Percentiles rank a stretch among this genome's conserved stretches.
These are phyloP conservation scores for Ranitomeya imitator DNA, from an alignment of 2,113 vertebrate genomes.

Conservation along the genomic window DNA sequence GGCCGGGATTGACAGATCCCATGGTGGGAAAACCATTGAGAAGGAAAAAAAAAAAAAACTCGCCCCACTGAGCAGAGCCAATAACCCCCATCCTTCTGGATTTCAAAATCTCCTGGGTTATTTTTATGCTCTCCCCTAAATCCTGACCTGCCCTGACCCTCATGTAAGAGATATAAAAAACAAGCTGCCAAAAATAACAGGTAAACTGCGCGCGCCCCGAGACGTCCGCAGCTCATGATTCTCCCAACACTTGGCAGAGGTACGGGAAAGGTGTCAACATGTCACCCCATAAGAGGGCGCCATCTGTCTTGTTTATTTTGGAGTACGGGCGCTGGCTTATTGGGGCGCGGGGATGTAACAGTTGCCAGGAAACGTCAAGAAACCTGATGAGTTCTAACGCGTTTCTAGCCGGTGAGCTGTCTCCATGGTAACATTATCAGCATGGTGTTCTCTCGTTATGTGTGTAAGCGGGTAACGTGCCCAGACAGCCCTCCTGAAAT, in stretches of 20 bases:
- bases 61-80: not conserved
- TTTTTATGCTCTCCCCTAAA: too few species aligned
- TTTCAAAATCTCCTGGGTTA: not conserved
- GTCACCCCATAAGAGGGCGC: not conserved
- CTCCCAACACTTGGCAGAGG: slow-evolving; percentile 6
- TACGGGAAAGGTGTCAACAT: not conserved
- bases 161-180: not conserved
- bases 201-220: not conserved
- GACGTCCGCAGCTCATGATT: not conserved
- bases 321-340: not conserved
- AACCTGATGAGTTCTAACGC: not conserved
- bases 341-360: not conserved
- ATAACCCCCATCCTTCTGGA: not conserved
- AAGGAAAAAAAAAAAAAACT: not conserved
- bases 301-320: slow-evolving; percentile 23
- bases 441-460: not conserved
- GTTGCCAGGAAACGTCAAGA: not conserved
- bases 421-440: slow-evolving; percentile 2
- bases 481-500: not conserved
- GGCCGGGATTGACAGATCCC: not conserved
- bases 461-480: not conserved
- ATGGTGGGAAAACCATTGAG: not conserved
- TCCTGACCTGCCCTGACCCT: not conserved
- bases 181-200: not conserved
- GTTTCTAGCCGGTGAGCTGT: not conserved